phyloP scores from a whole-genome alignment of 2,888 invertebrate genomes.

The Athalia circularis region DNA sequence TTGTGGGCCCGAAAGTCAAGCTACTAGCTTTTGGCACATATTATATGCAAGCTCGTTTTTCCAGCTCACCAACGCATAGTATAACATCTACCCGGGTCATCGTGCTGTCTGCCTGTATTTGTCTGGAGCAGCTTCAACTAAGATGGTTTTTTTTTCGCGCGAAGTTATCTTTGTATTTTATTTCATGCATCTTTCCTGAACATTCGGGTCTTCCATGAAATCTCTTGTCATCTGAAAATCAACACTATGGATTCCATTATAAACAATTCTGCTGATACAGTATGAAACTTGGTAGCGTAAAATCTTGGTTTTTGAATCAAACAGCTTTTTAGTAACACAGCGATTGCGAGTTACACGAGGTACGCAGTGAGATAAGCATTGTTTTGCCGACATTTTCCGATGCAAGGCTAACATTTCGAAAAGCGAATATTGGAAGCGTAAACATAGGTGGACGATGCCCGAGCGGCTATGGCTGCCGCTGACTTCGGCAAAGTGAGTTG shows the following conservation, averaged over 20 bases:
- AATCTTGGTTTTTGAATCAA: not conserved
- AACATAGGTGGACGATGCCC: constrained; percentile 14
- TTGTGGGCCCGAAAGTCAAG: constrained; percentile 18
- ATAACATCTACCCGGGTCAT: constrained; percentile 20
- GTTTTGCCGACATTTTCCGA: constrained; percentile 17
- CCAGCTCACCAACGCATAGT: not conserved
- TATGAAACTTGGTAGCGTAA: not conserved
- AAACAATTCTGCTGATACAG: too few species aligned
- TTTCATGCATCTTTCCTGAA: not conserved
- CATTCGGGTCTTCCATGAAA: not conserved
- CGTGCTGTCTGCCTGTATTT: not conserved
- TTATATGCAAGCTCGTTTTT: constrained; percentile 29
- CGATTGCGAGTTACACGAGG: too few species aligned
- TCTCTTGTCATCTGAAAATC: not conserved
- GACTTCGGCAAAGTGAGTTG: constrained; percentile 32
- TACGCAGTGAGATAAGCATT: too few species aligned
- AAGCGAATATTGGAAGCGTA: constrained; percentile 31
- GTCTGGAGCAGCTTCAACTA: not conserved
- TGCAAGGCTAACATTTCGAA: constrained; percentile 17
- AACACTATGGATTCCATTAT: too few species aligned
- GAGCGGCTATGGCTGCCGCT: not conserved
- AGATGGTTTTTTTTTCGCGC: not conserved
- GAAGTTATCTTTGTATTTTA: not conserved
- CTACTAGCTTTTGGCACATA: constrained; percentile 42
- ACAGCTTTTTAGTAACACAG: not conserved